Evolutionary conservation across 2,888 invertebrate genomes (phyloP).

Genomic region (Ptilodon capucinus): DNA sequence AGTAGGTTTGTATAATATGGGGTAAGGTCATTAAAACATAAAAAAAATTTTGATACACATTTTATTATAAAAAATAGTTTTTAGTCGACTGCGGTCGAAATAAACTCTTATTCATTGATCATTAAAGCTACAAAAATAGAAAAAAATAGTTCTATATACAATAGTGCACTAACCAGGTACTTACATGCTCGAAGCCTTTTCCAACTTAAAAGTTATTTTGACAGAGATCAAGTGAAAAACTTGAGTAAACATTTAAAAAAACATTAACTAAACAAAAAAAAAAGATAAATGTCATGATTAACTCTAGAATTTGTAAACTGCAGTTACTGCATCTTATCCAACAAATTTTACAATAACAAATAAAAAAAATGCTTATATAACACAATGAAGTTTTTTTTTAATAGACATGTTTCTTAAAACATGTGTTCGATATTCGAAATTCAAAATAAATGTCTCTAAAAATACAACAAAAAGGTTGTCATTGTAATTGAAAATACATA

Average conservation of each 20-base stretch:
- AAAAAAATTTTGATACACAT: conserved; percentile 48
- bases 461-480: background rate
- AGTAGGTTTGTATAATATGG: background rate
- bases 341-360: too few relatives aligned
- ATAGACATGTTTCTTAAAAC: too few relatives aligned
- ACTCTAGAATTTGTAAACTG: too few relatives aligned
- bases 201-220: conserved; percentile 19
- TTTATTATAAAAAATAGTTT: conserved; percentile 76
- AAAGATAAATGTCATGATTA: background rate
- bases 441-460: background rate
- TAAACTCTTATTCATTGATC: conserved; percentile 58
- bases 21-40: background rate
- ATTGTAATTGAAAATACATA: background rate
- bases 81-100: conserved; percentile 79
- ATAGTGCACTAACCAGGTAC: conserved; percentile 59
- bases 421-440: background rate
- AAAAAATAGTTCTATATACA: conserved; percentile 67
- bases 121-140: conserved; percentile 46
- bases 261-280: conserved; percentile 6
- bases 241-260: conserved; percentile 15
- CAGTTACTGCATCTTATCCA: too few relatives aligned
- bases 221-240: conserved; percentile 58
- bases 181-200: conserved; percentile 43
- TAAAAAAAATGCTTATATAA: too few relatives aligned
- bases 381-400: too few relatives aligned